phyloP scores from a whole-genome alignment of 2,797 vertebrate genomes.

The Sorex maritimensis region DNA sequence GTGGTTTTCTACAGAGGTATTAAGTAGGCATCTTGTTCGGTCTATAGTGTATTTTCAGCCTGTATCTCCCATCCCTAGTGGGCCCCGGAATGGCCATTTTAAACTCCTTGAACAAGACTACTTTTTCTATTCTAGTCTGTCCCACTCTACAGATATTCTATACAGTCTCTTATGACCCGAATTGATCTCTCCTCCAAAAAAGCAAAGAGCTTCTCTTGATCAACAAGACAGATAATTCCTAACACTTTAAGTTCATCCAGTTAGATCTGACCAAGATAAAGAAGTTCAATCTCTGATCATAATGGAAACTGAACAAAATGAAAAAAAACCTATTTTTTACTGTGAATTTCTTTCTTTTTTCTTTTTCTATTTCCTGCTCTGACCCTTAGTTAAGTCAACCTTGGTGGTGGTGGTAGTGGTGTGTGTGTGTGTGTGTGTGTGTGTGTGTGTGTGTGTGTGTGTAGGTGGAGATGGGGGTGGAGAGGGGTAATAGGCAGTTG shows the following conservation, averaged over 20 bases:
- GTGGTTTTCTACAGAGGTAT: too few species aligned
- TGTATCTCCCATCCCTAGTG: too few species aligned
- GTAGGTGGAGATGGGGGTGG: too few species aligned
- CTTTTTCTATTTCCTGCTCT: too few species aligned
- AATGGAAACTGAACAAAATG: slow-evolving; percentile 1
- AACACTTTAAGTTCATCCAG: background rate
- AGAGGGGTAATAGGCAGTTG: background rate
- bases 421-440: too few species aligned
- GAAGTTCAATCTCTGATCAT: background rate
- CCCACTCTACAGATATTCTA: background rate
- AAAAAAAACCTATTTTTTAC: too few species aligned
- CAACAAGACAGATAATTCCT: background rate
- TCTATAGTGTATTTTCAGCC: too few species aligned
- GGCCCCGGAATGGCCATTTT: background rate
- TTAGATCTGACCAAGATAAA: background rate
- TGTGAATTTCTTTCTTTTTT: too few species aligned
- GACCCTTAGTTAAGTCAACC: too few species aligned
- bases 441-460: too few species aligned
- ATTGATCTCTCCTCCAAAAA: background rate
- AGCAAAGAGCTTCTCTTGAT: background rate
- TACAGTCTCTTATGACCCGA: background rate
- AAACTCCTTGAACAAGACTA: background rate
- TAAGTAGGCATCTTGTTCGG: too few species aligned
- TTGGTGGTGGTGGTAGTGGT: too few species aligned
- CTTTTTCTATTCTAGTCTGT: background rate